Evolutionary conservation across 1,140 invertebrate species (phyloP), one percentile per base, ranked within the genome.

Genomic region (Maconellicoccus hirsutus): DNA sequence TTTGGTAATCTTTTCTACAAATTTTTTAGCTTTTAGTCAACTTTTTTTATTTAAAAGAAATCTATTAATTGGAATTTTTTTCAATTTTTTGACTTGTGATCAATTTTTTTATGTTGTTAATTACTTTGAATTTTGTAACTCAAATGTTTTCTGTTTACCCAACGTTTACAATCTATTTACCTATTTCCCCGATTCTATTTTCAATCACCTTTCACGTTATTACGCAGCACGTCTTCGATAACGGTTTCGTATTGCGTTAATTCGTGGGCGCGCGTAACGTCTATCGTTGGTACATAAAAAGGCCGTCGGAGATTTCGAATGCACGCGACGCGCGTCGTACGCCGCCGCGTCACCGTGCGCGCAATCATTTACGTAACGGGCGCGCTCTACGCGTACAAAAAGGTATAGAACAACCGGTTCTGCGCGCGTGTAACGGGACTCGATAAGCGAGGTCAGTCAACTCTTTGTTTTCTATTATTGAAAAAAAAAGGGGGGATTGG

Each of bases 191-290:
- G 6, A 7, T 66, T 66, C 25, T 66, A 23, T 66, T 66, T 66
- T 66, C 21, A 8, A 10, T 26, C 21, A 10, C 25, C 16, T 19
- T 10, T 66, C 16, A 23, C 61, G 3, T 16, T 26, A 23, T 25
- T 12, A 25, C 10, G 1, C 16, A 23, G 14, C 22, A 6, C 61
- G 21, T 4, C 3, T 4, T 59, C 52, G n/a, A 59, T 66, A 66
- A 66, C 21, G 61, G 25, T n/a, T n/a, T n/a, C n/a, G n/a, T n/a
- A 25, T 66, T 66, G 61, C 61, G 61, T 66, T 66, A 66, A 66
- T 66, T 66, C 25, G 14, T 66, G 61, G n/a, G n/a, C n/a, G n/a
- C n/a, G n/a, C 61, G 25, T 23, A 66, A 66, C 25, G 25, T 25
- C 6, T 23, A 66, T 4, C 61, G 21, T 26, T 66, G 3, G 42